phyloP scores from a whole-genome alignment of 1,140 invertebrate species.

The Penaeus chinensis region DNA sequence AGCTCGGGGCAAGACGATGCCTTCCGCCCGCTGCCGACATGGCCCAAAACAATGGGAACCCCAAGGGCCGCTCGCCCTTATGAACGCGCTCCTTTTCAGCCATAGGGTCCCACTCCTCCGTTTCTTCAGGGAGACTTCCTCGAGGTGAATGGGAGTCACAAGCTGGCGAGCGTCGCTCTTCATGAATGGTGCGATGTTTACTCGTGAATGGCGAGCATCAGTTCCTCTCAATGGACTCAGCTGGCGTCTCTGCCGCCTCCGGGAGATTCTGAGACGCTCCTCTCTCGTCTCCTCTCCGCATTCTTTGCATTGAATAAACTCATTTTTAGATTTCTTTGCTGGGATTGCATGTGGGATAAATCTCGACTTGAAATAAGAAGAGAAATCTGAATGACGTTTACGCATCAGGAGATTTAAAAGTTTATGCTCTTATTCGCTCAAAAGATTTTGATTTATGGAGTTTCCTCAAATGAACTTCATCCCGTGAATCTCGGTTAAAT shows the following conservation, averaged over 20 bases:
- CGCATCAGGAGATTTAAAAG: too few species aligned
- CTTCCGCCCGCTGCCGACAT: neutral
- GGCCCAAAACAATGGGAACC: neutral
- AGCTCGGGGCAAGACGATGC: constrained; percentile 11
- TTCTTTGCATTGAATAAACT: neutral
- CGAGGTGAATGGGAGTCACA: constrained; percentile 51
- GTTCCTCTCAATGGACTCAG: constrained; percentile 10
- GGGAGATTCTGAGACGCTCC: constrained; percentile 19
- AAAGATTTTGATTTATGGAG: too few species aligned
- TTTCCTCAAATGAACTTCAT: too few species aligned
- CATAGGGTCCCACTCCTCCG: neutral
- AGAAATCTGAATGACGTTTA: too few species aligned
- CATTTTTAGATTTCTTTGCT: too few species aligned
- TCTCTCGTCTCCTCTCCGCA: neutral
- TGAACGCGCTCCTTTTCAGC: neutral
- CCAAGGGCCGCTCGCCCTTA: neutral
- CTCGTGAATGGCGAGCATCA: constrained; percentile 34
- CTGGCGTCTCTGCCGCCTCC: constrained; percentile 30
- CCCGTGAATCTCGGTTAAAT: too few species aligned
- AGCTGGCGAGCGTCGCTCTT: constrained; percentile 28
- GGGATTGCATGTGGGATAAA: too few species aligned
- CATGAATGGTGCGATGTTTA: constrained; percentile 39
- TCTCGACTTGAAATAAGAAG: too few species aligned
- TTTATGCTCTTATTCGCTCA: too few species aligned
- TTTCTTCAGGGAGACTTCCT: constrained; percentile 20